Percentiles rank a stretch among this genome's conserved stretches.
Evolutionary conservation across 30 jellyfish, hydroid and myxozoan species (phyloP).

Genomic region (Catostylus mosaicus): DNA sequence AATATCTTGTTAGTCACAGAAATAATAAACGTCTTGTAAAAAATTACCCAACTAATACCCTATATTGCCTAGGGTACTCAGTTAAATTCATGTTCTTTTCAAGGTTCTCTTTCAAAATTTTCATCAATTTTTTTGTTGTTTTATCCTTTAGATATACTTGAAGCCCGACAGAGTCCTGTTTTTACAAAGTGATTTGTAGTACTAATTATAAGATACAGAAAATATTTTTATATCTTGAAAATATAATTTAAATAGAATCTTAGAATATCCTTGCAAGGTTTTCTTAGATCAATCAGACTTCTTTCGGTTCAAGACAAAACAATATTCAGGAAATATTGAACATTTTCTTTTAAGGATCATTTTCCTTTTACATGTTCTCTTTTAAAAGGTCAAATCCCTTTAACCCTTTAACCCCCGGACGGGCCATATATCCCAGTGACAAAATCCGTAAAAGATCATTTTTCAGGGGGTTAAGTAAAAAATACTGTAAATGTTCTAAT

Average conservation of each 20-base stretch:
- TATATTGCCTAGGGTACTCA: neutral
- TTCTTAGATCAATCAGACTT: neutral
- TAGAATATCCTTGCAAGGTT: neutral
- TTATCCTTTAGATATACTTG: slow-evolving; percentile 40
- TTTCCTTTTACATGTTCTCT: too few relatives aligned
- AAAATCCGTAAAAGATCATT: too few relatives aligned
- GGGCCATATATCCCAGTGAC: too few relatives aligned
- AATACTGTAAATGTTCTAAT: too few relatives aligned
- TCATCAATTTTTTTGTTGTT: neutral
- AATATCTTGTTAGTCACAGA: neutral
- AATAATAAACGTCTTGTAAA: neutral
- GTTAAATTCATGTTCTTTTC: neutral
- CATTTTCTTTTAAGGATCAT: too few relatives aligned
- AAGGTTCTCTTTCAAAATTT: neutral
- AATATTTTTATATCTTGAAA: neutral
- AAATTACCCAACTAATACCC: neutral
- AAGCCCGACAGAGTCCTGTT: slow-evolving; percentile 61
- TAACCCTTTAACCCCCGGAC: too few relatives aligned
- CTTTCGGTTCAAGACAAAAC: neutral
- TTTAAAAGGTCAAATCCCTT: too few relatives aligned
- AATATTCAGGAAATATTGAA: neutral
- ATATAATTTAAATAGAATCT: neutral
- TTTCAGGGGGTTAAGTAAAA: too few relatives aligned
- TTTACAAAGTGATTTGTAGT: slow-evolving; percentile 17
- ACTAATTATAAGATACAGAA: neutral